Conservation (phyloP, 2,797 vertebrate genomes). For the Echiichthys vipera region DNA sequence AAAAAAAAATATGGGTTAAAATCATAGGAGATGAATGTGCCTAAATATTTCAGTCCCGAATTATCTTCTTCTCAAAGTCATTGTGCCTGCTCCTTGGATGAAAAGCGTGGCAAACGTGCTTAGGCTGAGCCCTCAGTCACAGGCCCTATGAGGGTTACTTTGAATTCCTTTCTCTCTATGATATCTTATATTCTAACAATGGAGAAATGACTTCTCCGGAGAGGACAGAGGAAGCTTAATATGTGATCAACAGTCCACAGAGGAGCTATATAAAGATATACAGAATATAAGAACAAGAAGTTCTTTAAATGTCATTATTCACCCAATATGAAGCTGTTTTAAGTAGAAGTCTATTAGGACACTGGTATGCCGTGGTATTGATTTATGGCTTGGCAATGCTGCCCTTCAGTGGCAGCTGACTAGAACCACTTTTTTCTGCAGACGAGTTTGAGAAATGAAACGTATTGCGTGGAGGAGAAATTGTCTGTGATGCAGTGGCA, state of each 20-base stretch:
- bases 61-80: conserved; percentile 71
- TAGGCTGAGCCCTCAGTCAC: conserved; percentile 74
- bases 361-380: conserved; percentile 63
- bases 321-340: conserved; percentile 14
- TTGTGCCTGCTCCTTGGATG: conserved; percentile 69
- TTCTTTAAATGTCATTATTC: conserved; percentile 32
- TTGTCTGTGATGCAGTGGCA: conserved; percentile 6
- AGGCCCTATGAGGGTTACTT: conserved; percentile 72
- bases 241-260: conserved; percentile 47
- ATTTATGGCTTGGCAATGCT: conserved; percentile 84
- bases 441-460: conserved; percentile 30
- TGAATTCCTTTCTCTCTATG: conserved; percentile 62
- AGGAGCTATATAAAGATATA: conserved; percentile 29
- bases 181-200: conserved; percentile 64
- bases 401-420: conserved; percentile 82
- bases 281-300: conserved; percentile 30
- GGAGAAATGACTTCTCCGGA: conserved; percentile 46
- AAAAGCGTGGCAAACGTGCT: conserved; percentile 75
- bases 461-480: conserved; percentile 4
- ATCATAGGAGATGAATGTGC: conserved; percentile 36
- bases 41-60: conserved; percentile 61
- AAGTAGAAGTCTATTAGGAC: conserved; percentile 58
- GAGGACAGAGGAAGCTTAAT: conserved; percentile 29
- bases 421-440: conserved; percentile 72
- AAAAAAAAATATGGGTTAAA: conserved; percentile 27